Evolutionary conservation across 2,113 vertebrate genomes (phyloP), one percentile per base, ranked within the genome.

Genomic region (Myrmophylax atrothorax): DNA sequence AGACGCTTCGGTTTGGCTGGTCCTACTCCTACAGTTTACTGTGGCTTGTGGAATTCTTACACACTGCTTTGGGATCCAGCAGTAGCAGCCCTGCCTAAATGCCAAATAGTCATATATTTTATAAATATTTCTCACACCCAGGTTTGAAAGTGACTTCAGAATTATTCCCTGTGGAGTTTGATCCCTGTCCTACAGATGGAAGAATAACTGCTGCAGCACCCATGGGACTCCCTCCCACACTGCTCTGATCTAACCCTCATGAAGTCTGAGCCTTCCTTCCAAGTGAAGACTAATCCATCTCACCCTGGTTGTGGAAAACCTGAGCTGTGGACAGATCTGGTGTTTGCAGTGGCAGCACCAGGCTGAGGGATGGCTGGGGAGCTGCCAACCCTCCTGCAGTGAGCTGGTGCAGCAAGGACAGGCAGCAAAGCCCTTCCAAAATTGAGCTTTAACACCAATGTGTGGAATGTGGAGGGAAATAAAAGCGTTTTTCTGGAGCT

Each of bases 301-400:
- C 49, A 9, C 24, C 76, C 83, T 87, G 69, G 46, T 16, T 60
- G 47, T 89, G 77, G n/a, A 22, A 68, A 28, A 24, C 64, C 40
- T 87, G 35, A 82, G 56, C 52, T 10, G 9, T 4, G 69, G 88
- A 33, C 79, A 89, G 89, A 75, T 84, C 42, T 3, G 16, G 38
- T 89, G 91, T 74, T 94, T 75, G 35, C 79, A 63, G 92, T 42
- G 59, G 72, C 53, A 86, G 37, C 47, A 84, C 46, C 44, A 82
- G 73, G 26, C 76, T 95, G 94, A 94, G 80, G 47, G 87, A 85
- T 77, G 79, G 70, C 63, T 1, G 0, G 55, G 74, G 52, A 35
- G 52, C 58, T 69, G 59, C 69, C 68, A 64, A 4, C 37, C 29
- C 59, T 84, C 35, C 47, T 15, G 53, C 52, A 23, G 40, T 0